Conservation (phyloP, 2,888 invertebrate genomes). For the Cabera pusaria region DNA sequence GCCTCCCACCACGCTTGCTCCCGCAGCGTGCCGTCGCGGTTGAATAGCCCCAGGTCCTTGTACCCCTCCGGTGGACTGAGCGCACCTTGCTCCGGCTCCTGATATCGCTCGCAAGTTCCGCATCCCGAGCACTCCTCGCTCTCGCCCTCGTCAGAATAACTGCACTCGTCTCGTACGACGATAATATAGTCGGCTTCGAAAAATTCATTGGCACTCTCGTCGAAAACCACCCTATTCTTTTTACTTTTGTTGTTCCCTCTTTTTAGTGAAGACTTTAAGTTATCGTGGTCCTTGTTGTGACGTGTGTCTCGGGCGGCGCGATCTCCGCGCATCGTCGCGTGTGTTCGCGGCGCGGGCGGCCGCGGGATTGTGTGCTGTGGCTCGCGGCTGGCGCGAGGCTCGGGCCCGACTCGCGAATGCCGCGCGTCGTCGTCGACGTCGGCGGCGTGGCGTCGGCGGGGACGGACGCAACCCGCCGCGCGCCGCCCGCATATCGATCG, state of each 20-base stretch:
- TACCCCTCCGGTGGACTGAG: conserved; percentile 96
- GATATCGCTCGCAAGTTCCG: conserved; percentile 80
- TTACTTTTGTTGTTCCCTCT: conserved; percentile 88
- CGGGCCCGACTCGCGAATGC: conserved; percentile 25
- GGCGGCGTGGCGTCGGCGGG: conserved; percentile 32
- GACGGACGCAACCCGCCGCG: conserved; percentile 56
- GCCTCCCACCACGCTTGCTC: conserved; percentile 84
- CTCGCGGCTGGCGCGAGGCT: conserved; percentile 38
- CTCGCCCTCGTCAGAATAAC: conserved; percentile 92
- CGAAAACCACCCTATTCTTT: conserved; percentile 93
- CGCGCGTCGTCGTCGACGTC: conserved; percentile 25
- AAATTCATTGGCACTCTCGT: conserved; percentile 94
- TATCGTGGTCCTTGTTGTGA: conserved; percentile 85
- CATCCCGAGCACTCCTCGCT: conserved; percentile 87
- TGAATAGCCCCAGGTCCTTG: conserved; percentile 90
- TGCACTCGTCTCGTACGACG: conserved; percentile 93
- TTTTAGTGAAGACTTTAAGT: conserved; percentile 89
- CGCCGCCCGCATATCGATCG: conserved; percentile 72
- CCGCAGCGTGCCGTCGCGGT: conserved; percentile 79
- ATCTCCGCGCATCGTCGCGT: conserved; percentile 79
- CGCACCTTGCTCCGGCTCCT: conserved; percentile 92
- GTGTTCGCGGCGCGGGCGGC: conserved; percentile 58
- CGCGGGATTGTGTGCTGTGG: too few relatives aligned
- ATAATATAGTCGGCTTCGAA: conserved; percentile 97
- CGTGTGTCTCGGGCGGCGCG: conserved; percentile 75